Evolutionary conservation across 2,797 vertebrate species (phyloP), one percentile per base, ranked within the genome.

Genomic region (Emydoidea blandingii): DNA sequence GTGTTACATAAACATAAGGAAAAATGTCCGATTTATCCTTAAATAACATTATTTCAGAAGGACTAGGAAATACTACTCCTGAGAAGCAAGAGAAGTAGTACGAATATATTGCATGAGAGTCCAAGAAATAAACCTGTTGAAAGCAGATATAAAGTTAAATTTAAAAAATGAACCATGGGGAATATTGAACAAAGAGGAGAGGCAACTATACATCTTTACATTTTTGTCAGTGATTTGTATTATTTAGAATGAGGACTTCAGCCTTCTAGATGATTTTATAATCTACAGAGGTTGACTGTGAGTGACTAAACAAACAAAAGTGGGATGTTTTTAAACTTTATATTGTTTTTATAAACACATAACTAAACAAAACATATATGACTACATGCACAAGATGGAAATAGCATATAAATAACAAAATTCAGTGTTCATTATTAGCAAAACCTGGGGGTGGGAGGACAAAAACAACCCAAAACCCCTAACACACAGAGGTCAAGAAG

Each of bases 71-170:
- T 68, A 37, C 34, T 68, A 5, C 9, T 68, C 65, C 18, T 68
- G 8, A 9, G n/a, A 68, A 68, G 65, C 44, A 90, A 93, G 34
- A 83, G 88, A 85, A 47, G 82, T 76, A 47, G 79, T 86, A 81
- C 68, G 21, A 78, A 9, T 34, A 8, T 85, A 27, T 41, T 93
- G 11, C 50, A 86, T 49, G 79, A 34, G 62, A n/a, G 65, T 65
- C 94, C 47, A 90, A 47, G 72, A 92, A 94, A 91, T 78, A 79
- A 83, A 86, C 87, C 37, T 72, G 4, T 49, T 2, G 87, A 78
- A 53, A 94, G 83, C 94, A 87, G 29, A 85, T 74, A 53, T 54
- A 83, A 93, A 31, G 88, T 53, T 84, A 85, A 91, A 80, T 44
- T 57, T 62, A 37, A 49, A 87, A 83, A 83, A 89, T 37, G 12